These are phyloP conservation scores for Steinernema carpocapsae DNA, from an alignment of 2,888 invertebrate genomes.

Conservation along the genomic window DNA sequence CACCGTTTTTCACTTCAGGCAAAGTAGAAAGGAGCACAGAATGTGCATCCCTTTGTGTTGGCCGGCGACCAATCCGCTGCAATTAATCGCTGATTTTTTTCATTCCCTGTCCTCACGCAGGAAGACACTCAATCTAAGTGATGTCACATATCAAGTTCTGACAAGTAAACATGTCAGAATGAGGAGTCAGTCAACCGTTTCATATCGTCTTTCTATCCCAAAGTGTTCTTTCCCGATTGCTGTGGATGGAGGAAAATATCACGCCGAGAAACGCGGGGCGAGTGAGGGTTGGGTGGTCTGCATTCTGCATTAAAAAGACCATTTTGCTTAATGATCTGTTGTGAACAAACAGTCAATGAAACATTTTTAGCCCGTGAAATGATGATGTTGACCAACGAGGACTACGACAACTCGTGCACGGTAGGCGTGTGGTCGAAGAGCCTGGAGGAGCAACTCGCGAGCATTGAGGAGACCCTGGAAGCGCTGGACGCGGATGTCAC, in stretches of 20 bases:
- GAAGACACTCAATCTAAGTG: not conserved
- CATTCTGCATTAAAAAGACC: too few relatives aligned
- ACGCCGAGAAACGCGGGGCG: too few relatives aligned
- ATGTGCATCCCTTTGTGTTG: not conserved
- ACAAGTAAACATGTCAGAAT: conserved; percentile 19
- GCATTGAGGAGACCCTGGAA: conserved; percentile 5
- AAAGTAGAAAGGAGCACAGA: not conserved
- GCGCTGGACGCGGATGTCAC: not conserved
- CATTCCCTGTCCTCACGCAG: not conserved
- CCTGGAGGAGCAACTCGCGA: conserved; percentile 6
- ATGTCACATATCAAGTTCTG: not conserved
- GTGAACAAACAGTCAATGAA: too few relatives aligned
- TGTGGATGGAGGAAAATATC: too few relatives aligned
- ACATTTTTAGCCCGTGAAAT: not conserved
- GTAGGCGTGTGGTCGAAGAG: conserved; percentile 22
- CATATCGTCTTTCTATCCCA: not conserved
- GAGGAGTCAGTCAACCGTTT: not conserved
- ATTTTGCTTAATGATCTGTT: too few relatives aligned
- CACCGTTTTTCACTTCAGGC: too few relatives aligned
- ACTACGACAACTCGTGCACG: conserved; percentile 9
- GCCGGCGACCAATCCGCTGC: not conserved
- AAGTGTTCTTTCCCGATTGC: not conserved
- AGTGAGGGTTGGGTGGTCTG: too few relatives aligned
- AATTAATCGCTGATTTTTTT: not conserved
- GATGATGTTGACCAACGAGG: conserved; percentile 7